Conservation (phyloP, 2,888 invertebrate species). For the Nineta flava region DNA sequence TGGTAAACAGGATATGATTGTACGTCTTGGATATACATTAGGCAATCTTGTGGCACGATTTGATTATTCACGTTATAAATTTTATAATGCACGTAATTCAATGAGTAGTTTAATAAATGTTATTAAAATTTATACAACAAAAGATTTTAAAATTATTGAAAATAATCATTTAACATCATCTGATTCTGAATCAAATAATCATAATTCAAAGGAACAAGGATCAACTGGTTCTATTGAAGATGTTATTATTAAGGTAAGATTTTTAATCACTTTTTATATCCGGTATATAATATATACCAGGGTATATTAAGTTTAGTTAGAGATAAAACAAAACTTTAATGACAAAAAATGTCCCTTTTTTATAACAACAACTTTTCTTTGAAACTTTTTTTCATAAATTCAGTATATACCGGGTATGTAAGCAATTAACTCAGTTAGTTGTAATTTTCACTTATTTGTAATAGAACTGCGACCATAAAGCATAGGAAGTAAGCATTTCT, state of each 20-base stretch:
- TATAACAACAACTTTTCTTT: too few species aligned
- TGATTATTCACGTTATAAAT: slow-evolving; percentile 48
- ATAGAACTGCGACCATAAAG: too few species aligned
- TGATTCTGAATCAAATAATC: neutral
- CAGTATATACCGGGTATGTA: too few species aligned
- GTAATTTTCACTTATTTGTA: too few species aligned
- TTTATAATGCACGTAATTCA: slow-evolving; percentile 37
- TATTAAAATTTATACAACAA: slow-evolving; percentile 33
- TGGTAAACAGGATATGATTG: slow-evolving; percentile 52
- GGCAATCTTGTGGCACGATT: slow-evolving; percentile 73
- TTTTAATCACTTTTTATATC: slow-evolving; percentile 1
- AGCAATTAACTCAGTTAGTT: slow-evolving; percentile 18
- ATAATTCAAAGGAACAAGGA: slow-evolving; percentile 25
- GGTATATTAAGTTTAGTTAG: too few species aligned
- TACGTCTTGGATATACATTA: slow-evolving; percentile 64
- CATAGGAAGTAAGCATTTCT: too few species aligned
- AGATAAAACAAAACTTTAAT: too few species aligned
- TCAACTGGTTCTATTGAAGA: slow-evolving; percentile 43
- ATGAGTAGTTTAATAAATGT: slow-evolving; percentile 34
- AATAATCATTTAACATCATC: slow-evolving; percentile 9
- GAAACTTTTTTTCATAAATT: too few species aligned
- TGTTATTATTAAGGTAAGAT: slow-evolving; percentile 48
- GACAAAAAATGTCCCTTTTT: too few species aligned
- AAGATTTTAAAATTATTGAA: slow-evolving; percentile 22
- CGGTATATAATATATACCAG: too few species aligned